A percentile compares a stretch with the other conserved stretches of the same genome.
Conservation (phyloP, 2,888 invertebrate genomes). For the Hemithea aestivaria region DNA sequence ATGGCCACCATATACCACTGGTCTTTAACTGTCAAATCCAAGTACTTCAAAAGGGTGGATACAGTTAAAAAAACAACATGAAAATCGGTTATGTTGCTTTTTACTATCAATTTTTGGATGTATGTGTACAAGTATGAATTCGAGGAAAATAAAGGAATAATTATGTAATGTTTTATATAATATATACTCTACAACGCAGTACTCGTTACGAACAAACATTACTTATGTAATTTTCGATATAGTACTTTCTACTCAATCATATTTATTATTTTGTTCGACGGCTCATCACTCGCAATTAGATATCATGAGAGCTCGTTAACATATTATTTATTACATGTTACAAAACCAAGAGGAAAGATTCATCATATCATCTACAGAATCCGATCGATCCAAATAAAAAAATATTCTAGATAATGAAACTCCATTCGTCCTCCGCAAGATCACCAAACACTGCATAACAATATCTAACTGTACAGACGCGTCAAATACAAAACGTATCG, state of each 20-base stretch:
- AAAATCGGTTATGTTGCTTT: conserved; percentile 76
- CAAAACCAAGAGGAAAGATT: conserved; percentile 54
- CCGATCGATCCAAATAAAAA: conserved; percentile 74
- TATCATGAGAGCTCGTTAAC: conserved; percentile 61
- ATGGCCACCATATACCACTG: no score
- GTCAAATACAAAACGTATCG: conserved; percentile 55
- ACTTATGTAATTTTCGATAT: conserved; percentile 72
- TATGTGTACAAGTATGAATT: conserved; percentile 78
- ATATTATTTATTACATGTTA: conserved; percentile 54
- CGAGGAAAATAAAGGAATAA: conserved; percentile 76
- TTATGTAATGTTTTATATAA: conserved; percentile 67
- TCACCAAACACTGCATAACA: conserved; percentile 65
- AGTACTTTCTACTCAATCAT: conserved; percentile 71
- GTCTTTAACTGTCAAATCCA: no score
- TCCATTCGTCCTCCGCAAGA: conserved; percentile 63
- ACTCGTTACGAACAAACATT: conserved; percentile 76
- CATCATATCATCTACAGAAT: conserved; percentile 69
- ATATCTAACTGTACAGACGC: conserved; percentile 72
- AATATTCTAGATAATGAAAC: conserved; percentile 72
- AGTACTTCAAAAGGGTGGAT: conserved; percentile 31
- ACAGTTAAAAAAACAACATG: conserved; percentile 61
- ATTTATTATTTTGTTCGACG: conserved; percentile 61
- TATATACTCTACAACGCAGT: conserved; percentile 77
- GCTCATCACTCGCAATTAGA: conserved; percentile 57
- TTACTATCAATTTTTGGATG: conserved; percentile 79